Base-by-base conservation (phyloP, 2,888 invertebrate species). In the Amiota communis region DNA sequence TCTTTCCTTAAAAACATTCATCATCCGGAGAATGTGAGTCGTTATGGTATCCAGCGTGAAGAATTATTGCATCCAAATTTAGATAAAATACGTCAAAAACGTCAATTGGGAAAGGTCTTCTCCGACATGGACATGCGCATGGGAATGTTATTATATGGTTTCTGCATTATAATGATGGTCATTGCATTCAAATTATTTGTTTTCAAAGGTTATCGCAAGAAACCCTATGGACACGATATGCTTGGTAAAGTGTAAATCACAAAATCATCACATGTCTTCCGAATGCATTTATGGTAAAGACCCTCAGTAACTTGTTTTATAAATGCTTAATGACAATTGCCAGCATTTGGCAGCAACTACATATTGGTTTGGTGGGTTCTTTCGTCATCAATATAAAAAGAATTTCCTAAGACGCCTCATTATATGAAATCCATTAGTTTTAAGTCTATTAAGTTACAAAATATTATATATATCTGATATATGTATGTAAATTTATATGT, bases 181-280 rank as follows among this genome's bases (percentile, higher is more conserved):
- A 87, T 95, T 86, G 94, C 95, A 78, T 93, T 95, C 85, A 92
- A 94, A 86, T 92, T 94, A 89, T 95, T 97, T 89, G 91, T 95
- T 80, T 92, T 86, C 20, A 88, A 87, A 74, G 87, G 88, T 17
- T 94, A 95, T 89, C 93, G 93, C 86, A 95, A 94, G 89, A 95
- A 94, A 90, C 90, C 92, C 81, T 94, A 94, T 89, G 91, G 93
- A 81, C 93, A 94, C 90, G 93, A 93, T 86, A 86, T 93, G 77
- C 89, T 93, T 81, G 93, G 94, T 81, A 95, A 94, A 91, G 94
- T 94, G 87, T 94, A 92, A 91, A 15, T 57, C 46, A 46, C 46
- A 15, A 36, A 36, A 36, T 6, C 36, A 36, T 6, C 36, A 36
- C 2, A 36, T 36, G 8, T 36, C 59, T 20, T 17, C 9, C 20